Conservation (phyloP, 2,797 vertebrate genomes). For the Xerus rutilus region DNA sequence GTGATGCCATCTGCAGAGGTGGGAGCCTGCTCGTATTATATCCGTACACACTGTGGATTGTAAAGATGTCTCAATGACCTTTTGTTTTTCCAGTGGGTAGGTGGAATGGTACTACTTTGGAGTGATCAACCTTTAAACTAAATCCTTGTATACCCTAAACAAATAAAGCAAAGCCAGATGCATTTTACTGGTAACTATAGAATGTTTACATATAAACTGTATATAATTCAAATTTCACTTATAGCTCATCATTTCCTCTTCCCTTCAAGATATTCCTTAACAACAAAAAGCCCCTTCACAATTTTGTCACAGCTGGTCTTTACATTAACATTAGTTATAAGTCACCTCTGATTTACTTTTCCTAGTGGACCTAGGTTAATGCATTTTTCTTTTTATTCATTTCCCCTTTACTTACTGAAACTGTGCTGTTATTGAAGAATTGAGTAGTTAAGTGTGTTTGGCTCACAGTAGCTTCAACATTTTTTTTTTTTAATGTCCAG, state of each 20-base stretch:
- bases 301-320: conserved; percentile 63
- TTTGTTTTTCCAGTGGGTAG: conserved; percentile 80
- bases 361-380: conserved; percentile 77
- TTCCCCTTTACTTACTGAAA: conserved; percentile 81
- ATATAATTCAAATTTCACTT: conserved; percentile 59
- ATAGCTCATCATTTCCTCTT: conserved; percentile 78
- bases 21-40: conserved; percentile 85
- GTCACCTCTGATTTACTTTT: conserved; percentile 73
- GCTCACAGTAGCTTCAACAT: conserved; percentile 60
- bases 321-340: conserved; percentile 77
- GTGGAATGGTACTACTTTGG: conserved; percentile 79
- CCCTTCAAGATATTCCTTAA: conserved; percentile 73
- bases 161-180: conserved; percentile 71
- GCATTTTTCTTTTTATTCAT: conserved; percentile 78
- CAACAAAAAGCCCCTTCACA: conserved; percentile 77
- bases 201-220: conserved; percentile 10
- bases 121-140: conserved; percentile 84
- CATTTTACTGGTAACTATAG: conserved; percentile 60
- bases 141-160: conserved; percentile 68
- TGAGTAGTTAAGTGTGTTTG: conserved; percentile 74
- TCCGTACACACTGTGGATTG: conserved; percentile 78
- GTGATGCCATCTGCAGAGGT: conserved; percentile 82
- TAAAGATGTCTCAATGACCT: conserved; percentile 84
- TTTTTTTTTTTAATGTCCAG: conserved; percentile 85
- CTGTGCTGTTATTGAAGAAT: conserved; percentile 76